Evolutionary conservation across 2,888 invertebrate genomes (phyloP).

Genomic region (Amphipoea lucens): DNA sequence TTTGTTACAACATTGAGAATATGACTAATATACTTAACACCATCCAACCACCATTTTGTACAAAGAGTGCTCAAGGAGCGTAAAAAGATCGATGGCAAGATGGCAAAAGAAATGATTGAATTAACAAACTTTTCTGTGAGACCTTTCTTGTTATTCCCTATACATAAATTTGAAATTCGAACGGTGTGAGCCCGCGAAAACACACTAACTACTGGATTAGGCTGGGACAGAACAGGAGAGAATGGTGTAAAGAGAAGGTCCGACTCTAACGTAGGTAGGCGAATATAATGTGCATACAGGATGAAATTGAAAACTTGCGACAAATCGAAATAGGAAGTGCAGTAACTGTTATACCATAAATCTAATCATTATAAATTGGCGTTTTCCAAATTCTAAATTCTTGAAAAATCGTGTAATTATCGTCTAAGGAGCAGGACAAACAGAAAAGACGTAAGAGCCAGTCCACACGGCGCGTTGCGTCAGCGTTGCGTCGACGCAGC

Average conservation of each 20-base stretch:
- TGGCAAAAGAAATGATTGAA: background rate
- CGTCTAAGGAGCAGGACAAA: too few relatives aligned
- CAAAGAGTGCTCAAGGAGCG: background rate
- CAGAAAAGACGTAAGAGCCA: too few relatives aligned
- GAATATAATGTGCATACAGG: too few relatives aligned
- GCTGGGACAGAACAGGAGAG: background rate
- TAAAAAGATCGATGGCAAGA: background rate
- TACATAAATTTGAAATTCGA: background rate
- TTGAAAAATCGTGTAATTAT: too few relatives aligned
- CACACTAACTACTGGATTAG: background rate
- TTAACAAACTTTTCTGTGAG: background rate
- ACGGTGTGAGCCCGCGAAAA: background rate
- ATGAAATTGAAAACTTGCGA: too few relatives aligned
- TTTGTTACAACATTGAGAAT: constrained; percentile 50
- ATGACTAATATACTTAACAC: constrained; percentile 10
- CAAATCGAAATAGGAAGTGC: too few relatives aligned
- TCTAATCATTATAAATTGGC: too few relatives aligned
- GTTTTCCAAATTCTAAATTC: too few relatives aligned
- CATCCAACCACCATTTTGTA: background rate
- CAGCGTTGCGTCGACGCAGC: too few relatives aligned
- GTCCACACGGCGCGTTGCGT: too few relatives aligned
- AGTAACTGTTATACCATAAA: too few relatives aligned
- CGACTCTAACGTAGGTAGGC: background rate
- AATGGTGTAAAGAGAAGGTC: background rate
- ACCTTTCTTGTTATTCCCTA: background rate